These are phyloP conservation scores for Endotricha flammealis DNA, from an alignment of 2,888 invertebrate genomes.

Conservation along the genomic window DNA sequence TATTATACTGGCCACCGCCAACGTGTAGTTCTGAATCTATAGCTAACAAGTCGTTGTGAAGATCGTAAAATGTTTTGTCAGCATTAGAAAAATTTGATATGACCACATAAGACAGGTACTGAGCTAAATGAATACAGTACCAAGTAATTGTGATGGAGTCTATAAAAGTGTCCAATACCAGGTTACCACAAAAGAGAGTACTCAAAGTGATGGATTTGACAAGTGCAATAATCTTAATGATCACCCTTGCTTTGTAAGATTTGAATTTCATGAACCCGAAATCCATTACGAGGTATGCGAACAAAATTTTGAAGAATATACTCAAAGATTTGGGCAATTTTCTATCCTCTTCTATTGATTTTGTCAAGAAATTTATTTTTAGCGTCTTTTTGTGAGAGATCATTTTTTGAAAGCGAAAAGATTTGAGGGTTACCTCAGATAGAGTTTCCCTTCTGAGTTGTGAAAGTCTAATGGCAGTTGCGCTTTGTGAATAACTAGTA, in stretches of 20 bases:
- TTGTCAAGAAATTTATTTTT: not conserved
- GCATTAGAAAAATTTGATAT: not conserved
- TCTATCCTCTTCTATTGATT: slow-evolving; percentile 5
- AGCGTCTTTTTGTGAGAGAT: no score
- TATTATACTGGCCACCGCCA: not conserved
- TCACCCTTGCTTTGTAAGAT: not conserved
- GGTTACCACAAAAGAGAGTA: not conserved
- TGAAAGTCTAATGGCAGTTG: no score
- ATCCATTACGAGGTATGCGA: slow-evolving; percentile 5
- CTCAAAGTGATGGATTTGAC: not conserved
- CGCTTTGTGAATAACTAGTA: no score
- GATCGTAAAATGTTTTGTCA: slow-evolving; percentile 4
- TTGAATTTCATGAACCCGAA: slow-evolving; percentile 8
- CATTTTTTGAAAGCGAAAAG: no score
- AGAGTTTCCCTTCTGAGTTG: no score
- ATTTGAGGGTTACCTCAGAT: no score
- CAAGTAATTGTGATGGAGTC: not conserved
- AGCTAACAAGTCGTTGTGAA: slow-evolving; percentile 4
- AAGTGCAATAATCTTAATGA: not conserved
- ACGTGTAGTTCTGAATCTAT: slow-evolving; percentile 6
- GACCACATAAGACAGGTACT: not conserved
- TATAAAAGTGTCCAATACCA: not conserved
- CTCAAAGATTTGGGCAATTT: not conserved
- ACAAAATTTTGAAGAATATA: slow-evolving; percentile 5
- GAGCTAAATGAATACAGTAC: not conserved